Evolutionary conservation across 2,797 vertebrate species (phyloP), one percentile per base, ranked within the genome.

Genomic region (Gymnothorax reevesii): DNA sequence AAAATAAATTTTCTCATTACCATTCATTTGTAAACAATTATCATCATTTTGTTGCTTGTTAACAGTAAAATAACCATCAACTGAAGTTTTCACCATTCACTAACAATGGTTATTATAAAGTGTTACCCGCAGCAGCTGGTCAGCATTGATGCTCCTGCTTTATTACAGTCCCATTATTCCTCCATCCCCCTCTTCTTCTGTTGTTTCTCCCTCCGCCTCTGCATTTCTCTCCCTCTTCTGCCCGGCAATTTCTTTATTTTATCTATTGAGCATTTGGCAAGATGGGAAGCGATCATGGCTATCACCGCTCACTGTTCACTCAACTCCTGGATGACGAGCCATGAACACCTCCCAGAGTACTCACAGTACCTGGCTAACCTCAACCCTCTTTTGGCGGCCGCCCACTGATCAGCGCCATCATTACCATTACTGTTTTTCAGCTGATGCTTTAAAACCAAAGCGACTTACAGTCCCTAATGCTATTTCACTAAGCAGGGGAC

Each of bases 221-320:
- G 12, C 22, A 62, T 82, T 22, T 87, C 42, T 73, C 4, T 84
- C 57, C 55, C 42, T 62, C 9, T 84, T 84, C 73, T 75, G n/a
- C 49, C 57, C 42, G 42, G n/a, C 12, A 71, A 27, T 83, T 42
- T 88, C 9, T 69, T 84, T 82, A 84, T 25, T 60, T 25, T 33
- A 9, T 85, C 27, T 83, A 59, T 85, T 84, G 27, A 66, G 42
- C 54, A 62, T 75, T 77, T 52, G 69, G 64, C 66, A 79, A 87
- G 88, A 77, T 83, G 88, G 86, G 80, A 83, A 13, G 83, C 57
- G 84, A 83, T 87, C 88, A 84, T 86, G 20, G 83, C 57, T 84
- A 83, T 87, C 88, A 84, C 87, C 60, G 83, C 57, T 75, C 69
- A 33, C 54, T n/a, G 79, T 82, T 54, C 79, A 15, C 73, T 55